A percentile compares a stretch with the other conserved stretches of the same genome.
These are phyloP conservation scores for Thalassophryne amazonica DNA, from an alignment of 2,797 vertebrate genomes.

Conservation along the genomic window DNA sequence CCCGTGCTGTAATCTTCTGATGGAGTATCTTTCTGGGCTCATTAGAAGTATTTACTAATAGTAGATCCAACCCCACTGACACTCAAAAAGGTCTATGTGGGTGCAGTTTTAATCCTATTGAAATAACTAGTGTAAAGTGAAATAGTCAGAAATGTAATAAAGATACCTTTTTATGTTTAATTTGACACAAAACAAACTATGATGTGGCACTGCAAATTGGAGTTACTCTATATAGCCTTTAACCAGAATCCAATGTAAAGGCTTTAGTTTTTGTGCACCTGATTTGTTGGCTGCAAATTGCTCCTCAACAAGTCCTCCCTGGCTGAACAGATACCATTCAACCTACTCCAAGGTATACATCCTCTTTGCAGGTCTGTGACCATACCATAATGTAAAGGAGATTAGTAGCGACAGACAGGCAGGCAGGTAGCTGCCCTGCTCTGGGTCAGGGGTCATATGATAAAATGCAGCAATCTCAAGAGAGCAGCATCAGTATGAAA, in stretches of 20 bases:
- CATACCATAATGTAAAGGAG: slow-evolving; percentile 76
- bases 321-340: slow-evolving; percentile 63
- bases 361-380: slow-evolving; percentile 77
- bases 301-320: slow-evolving; percentile 47
- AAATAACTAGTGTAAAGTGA: background rate
- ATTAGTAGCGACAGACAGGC: slow-evolving; percentile 68
- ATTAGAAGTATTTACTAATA: background rate
- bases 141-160: no score
- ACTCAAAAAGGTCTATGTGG: background rate
- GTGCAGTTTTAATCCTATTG: background rate
- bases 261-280: slow-evolving; percentile 18
- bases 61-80: background rate
- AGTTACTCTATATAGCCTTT: background rate
- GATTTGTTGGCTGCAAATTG: slow-evolving; percentile 46
- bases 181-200: background rate
- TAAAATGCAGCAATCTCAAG: slow-evolving; percentile 14
- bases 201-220: background rate
- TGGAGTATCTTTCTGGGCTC: background rate
- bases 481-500: slow-evolving; percentile 4
- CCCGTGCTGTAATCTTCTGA: slow-evolving; percentile 4
- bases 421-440: slow-evolving; percentile 41
- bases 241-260: slow-evolving; percentile 28
- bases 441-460: slow-evolving; percentile 63
- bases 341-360: slow-evolving; percentile 69
- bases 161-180: background rate